Percentiles rank a stretch among this genome's conserved stretches.
These are phyloP conservation scores for Eptesicus fuscus DNA, from an alignment of 2,113 vertebrate species.

Conservation along the genomic window DNA sequence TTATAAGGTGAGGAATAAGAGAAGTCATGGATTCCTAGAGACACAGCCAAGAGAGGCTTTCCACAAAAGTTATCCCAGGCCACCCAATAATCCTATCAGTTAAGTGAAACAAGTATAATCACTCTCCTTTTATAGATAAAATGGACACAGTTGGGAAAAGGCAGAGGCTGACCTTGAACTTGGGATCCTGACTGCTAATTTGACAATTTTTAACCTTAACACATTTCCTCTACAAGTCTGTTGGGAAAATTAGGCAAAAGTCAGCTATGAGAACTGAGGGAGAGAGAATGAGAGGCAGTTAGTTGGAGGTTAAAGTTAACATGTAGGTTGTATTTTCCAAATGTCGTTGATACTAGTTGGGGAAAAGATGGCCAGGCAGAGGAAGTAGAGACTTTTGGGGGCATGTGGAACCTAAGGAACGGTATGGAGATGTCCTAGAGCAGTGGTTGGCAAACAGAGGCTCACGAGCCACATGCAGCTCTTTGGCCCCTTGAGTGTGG, in stretches of 20 bases:
- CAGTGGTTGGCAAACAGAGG: no score
- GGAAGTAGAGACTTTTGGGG: background rate
- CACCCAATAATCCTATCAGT: background rate
- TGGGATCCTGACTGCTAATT: background rate
- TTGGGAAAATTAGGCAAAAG: constrained; percentile 29
- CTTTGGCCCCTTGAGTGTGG: no score
- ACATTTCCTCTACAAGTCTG: background rate
- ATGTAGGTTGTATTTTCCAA: constrained; percentile 1
- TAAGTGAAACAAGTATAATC: background rate
- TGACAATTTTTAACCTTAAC: background rate
- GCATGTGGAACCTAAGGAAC: background rate
- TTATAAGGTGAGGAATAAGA: background rate
- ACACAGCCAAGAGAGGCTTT: background rate
- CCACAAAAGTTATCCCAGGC: background rate
- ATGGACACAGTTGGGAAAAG: background rate
- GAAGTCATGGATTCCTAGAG: background rate
- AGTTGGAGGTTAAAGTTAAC: background rate
- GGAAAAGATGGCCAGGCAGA: background rate
- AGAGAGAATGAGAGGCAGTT: background rate
- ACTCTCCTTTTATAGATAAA: background rate
- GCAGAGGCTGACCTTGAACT: constrained; percentile 14
- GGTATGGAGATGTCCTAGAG: background rate
- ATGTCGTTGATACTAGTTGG: background rate
- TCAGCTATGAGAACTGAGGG: background rate
- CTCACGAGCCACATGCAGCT: no score